A percentile compares a stretch with the other conserved stretches of the same genome.
Conservation (phyloP, 2,113 vertebrate species). For the Sporophila hypoxantha region DNA sequence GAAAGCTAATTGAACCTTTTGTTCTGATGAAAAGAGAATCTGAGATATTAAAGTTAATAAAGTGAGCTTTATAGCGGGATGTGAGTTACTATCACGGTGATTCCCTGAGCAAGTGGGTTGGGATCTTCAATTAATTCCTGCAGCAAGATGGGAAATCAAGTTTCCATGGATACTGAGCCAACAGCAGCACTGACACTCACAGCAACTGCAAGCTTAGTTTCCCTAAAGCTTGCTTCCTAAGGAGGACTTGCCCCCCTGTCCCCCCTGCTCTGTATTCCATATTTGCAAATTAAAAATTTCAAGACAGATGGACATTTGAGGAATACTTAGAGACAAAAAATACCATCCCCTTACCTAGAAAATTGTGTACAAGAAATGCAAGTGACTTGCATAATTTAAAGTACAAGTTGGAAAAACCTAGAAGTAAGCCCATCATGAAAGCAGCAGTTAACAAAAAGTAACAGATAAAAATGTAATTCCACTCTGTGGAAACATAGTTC, state of each 20-base stretch:
- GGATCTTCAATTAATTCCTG: conserved; percentile 41
- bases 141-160: conserved; percentile 25
- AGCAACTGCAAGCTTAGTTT: not conserved
- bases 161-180: conserved; percentile 60
- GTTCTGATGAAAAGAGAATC: not conserved
- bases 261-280: not conserved
- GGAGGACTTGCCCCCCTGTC: not conserved
- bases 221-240: not conserved
- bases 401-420: not conserved
- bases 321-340: not conserved
- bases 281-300: not conserved
- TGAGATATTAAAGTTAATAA: conserved; percentile 1
- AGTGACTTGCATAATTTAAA: not conserved
- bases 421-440: not conserved
- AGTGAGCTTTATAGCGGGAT: not conserved
- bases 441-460: not conserved
- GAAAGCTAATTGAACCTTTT: not conserved
- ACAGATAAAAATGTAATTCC: not conserved
- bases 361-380: not conserved
- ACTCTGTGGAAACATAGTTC: not conserved
- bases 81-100: not conserved
- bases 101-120: not conserved
- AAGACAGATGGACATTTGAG: not conserved
- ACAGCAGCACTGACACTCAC: not conserved
- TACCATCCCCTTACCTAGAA: not conserved